Evolutionary conservation across 1,140 invertebrate species (phyloP).

Genomic region (Leptoteleia sp.): DNA sequence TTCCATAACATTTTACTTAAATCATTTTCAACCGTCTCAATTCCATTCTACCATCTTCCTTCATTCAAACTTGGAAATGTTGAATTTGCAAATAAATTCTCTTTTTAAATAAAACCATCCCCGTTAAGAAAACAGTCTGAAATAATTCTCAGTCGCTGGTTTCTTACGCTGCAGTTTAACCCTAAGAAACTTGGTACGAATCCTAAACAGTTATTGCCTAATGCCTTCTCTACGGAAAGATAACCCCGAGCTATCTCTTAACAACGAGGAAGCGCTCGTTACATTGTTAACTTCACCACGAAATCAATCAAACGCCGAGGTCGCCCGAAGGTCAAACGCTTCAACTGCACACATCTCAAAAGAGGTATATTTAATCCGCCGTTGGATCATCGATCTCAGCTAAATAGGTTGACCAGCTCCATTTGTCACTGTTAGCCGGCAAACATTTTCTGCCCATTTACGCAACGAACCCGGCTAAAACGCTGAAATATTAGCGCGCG

Average conservation of each 20-base stretch:
- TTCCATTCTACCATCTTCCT: too few species aligned
- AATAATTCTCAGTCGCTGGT: too few species aligned
- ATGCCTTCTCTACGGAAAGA: constrained; percentile 4
- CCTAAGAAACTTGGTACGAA: constrained; percentile 4
- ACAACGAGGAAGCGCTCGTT: constrained; percentile 40
- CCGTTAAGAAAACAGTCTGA: too few species aligned
- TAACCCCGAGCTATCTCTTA: constrained; percentile 30
- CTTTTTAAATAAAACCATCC: too few species aligned
- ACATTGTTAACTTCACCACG: constrained; percentile 29
- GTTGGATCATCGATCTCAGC: constrained; percentile 40
- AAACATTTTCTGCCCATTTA: constrained; percentile 21
- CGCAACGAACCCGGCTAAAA: constrained; percentile 19
- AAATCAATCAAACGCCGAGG: constrained; percentile 52
- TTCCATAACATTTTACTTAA: too few species aligned
- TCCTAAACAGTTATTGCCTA: constrained; percentile 3
- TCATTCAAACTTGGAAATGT: too few species aligned
- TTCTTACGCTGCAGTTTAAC: too few species aligned
- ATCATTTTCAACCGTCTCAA: too few species aligned
- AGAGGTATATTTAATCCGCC: constrained; percentile 20
- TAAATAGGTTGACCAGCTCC: constrained; percentile 37
- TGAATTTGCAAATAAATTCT: too few species aligned
- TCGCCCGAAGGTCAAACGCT: constrained; percentile 49
- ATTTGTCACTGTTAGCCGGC: constrained; percentile 43
- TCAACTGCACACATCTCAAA: constrained; percentile 34
- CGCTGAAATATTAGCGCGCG: constrained; percentile 37